phyloP scores from a whole-genome alignment of 2,888 invertebrate genomes.

The Diaprepes abbreviatus region DNA sequence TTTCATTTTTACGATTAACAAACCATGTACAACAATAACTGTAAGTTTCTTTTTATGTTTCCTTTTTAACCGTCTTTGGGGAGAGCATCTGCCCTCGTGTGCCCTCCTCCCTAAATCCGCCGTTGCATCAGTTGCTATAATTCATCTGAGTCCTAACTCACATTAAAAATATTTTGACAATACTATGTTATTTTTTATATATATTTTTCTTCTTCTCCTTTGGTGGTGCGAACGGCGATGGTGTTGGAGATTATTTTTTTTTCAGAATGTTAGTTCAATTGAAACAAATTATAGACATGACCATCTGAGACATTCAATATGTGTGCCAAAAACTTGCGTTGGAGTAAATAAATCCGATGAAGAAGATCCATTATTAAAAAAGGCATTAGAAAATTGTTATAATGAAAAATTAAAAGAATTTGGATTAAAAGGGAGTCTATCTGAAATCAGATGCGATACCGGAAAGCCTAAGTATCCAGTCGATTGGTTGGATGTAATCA shows the following conservation, averaged over 20 bases:
- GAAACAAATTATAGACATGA: slow-evolving; percentile 59
- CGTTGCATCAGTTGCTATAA: too few relatives aligned
- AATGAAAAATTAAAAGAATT: slow-evolving; percentile 52
- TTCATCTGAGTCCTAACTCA: too few relatives aligned
- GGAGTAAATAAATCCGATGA: slow-evolving; percentile 17
- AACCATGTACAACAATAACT: too few relatives aligned
- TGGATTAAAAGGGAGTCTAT: slow-evolving; percentile 54
- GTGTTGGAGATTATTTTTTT: background rate
- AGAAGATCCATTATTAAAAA: background rate
- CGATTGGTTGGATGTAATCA: slow-evolving; percentile 54
- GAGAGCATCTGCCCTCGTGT: too few relatives aligned
- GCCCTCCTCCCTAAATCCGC: too few relatives aligned
- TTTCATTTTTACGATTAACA: too few relatives aligned
- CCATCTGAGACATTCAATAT: slow-evolving; percentile 58
- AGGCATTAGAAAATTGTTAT: slow-evolving; percentile 54
- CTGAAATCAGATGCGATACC: slow-evolving; percentile 55
- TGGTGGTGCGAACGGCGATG: too few relatives aligned
- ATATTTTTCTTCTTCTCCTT: too few relatives aligned
- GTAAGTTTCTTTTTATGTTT: too few relatives aligned
- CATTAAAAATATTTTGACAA: too few relatives aligned
- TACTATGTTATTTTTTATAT: too few relatives aligned
- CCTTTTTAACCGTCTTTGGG: too few relatives aligned
- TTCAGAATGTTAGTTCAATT: slow-evolving; percentile 56
- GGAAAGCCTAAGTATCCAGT: slow-evolving; percentile 46
- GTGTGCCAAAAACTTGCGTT: slow-evolving; percentile 56